Evolutionary conservation across 2,888 invertebrate genomes (phyloP).

Genomic region (Platypus cylindrus): DNA sequence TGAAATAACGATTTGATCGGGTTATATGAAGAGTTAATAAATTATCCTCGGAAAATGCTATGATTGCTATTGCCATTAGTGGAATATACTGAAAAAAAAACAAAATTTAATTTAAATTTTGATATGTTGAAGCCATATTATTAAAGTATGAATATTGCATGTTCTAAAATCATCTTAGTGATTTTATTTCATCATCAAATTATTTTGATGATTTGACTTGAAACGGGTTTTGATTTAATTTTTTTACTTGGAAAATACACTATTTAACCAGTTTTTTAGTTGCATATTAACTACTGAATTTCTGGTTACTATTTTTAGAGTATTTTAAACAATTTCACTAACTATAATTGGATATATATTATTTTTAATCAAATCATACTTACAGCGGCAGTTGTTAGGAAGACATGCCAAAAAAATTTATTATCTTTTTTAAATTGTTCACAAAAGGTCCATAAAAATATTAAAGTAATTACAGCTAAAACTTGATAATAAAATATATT

Average conservation of each 20-base stretch:
- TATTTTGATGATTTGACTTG: too few species aligned
- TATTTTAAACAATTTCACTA: too few species aligned
- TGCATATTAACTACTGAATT: too few species aligned
- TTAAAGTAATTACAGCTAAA: constrained; percentile 21
- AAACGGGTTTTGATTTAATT: too few species aligned
- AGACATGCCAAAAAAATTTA: constrained; percentile 21
- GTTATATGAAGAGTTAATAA: constrained; percentile 20
- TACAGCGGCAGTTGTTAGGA: constrained; percentile 24
- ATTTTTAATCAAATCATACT: constrained; percentile 17
- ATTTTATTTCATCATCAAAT: too few species aligned
- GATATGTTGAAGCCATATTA: too few species aligned
- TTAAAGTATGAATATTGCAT: too few species aligned
- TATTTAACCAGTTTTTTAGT: too few species aligned
- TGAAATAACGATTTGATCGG: constrained; percentile 19
- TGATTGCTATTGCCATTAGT: constrained; percentile 25
- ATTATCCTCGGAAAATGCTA: constrained; percentile 23
- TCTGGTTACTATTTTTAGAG: too few species aligned
- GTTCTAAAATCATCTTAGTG: too few species aligned
- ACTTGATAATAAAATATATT: constrained; percentile 23
- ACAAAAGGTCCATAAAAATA: constrained; percentile 23
- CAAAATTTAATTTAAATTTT: background rate
- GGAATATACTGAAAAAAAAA: constrained; percentile 21
- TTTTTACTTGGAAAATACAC: too few species aligned
- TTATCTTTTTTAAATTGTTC: constrained; percentile 15
- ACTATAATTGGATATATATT: too few species aligned